Conservation (phyloP, 2,113 vertebrate species). For the Pelecanus crispus region DNA sequence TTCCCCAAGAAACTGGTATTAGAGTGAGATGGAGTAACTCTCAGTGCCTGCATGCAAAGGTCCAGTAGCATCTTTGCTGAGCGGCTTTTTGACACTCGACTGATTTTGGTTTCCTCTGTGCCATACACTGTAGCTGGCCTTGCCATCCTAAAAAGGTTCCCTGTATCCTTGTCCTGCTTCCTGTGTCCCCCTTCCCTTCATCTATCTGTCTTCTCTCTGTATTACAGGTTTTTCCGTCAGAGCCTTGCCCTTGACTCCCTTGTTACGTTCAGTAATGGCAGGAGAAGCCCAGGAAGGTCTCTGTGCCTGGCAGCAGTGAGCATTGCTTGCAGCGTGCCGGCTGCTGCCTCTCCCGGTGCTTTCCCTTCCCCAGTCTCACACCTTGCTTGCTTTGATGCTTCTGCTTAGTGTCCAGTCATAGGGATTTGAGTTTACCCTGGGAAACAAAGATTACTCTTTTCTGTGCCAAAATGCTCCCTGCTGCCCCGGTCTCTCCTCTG, state of each 20-base stretch:
- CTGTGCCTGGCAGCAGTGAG: not conserved
- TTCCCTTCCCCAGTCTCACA: not conserved
- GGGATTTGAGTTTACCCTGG: not conserved
- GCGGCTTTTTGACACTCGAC: not conserved
- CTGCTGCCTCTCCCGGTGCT: not conserved
- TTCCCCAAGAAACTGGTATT: not conserved
- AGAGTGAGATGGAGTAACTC: not conserved
- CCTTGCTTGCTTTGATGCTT: not conserved
- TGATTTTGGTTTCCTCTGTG: not conserved
- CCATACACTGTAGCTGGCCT: not conserved
- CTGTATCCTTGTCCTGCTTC: not conserved
- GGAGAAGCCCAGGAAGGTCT: not conserved
- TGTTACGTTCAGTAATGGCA: not conserved
- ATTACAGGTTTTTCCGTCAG: not conserved
- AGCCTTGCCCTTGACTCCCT: not conserved
- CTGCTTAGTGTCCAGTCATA: not conserved
- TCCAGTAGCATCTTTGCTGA: not conserved
- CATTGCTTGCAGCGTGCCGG: accelerated
- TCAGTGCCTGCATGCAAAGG: not conserved
- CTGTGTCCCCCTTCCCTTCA: not conserved
- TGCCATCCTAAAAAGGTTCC: not conserved
- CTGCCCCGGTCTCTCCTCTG: accelerated
- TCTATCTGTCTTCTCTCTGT: not conserved
- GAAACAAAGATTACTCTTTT: not conserved
- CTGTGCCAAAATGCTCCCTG: not conserved